phyloP scores from a whole-genome alignment of 1,140 invertebrate genomes.

The Brachionus calyciflorus region DNA sequence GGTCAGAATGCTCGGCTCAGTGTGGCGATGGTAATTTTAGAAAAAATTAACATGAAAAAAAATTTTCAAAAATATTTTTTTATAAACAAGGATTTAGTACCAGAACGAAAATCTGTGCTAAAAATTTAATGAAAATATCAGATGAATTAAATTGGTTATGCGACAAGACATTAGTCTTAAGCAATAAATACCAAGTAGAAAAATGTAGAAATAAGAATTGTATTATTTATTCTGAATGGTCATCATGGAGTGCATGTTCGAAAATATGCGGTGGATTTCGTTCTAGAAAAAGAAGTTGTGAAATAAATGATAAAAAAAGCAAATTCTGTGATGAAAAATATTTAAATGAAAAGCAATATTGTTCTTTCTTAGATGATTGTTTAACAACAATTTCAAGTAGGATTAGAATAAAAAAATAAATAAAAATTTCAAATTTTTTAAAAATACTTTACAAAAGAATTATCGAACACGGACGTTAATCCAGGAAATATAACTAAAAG shows the following conservation, averaged over 20 bases:
- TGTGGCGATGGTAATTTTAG: constrained; percentile 83
- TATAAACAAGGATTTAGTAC: constrained; percentile 17
- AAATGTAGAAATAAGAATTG: constrained; percentile 10
- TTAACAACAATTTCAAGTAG: constrained; percentile 11
- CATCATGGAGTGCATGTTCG: constrained; percentile 18
- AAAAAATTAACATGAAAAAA: no score
- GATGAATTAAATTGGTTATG: constrained; percentile 5
- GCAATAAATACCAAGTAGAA: not conserved
- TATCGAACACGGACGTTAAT: not conserved
- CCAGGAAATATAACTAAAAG: constrained; percentile 21
- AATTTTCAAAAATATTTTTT: no score
- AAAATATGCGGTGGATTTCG: constrained; percentile 38
- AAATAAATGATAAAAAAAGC: not conserved
- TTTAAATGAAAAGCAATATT: constrained; percentile 20
- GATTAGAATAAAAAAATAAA: not conserved
- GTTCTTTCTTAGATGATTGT: constrained; percentile 20
- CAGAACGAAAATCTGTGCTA: not conserved
- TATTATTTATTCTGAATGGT: constrained; percentile 13
- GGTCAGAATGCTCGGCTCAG: constrained; percentile 76
- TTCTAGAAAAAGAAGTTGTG: not conserved
- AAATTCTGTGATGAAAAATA: constrained; percentile 22
- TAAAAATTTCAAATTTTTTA: not conserved
- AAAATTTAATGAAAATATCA: not conserved
- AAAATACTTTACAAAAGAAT: not conserved
- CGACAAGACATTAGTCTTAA: not conserved